A percentile compares a stretch with the other conserved stretches of the same genome.
phyloP scores from a whole-genome alignment of 2,888 invertebrate species.

The Camponotus fellah region DNA sequence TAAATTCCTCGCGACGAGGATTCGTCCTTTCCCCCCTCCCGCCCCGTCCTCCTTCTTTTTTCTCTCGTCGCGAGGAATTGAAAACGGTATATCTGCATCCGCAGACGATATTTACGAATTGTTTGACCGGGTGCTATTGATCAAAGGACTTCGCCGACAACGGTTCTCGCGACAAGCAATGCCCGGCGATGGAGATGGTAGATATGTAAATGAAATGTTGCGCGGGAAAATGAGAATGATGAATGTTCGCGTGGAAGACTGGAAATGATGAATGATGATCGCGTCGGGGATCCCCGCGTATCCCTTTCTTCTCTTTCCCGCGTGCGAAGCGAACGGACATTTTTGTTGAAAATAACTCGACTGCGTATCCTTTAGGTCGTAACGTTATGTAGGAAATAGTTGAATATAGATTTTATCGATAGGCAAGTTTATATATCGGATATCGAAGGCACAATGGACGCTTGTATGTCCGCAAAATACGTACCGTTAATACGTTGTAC shows the following conservation, averaged over 20 bases:
- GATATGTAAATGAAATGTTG: constrained; percentile 36
- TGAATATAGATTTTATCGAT: neutral
- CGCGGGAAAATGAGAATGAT: constrained; percentile 32
- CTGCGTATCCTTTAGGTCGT: neutral
- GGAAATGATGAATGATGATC: constrained; percentile 40
- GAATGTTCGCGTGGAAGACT: constrained; percentile 16
- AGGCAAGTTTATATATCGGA: neutral
- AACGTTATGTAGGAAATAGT: neutral
- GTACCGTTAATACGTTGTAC: neutral
- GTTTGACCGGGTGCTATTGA: constrained; percentile 11
- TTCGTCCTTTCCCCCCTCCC: neutral
- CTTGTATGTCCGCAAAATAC: neutral
- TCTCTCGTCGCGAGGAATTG: neutral
- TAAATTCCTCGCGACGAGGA: neutral
- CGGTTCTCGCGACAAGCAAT: constrained; percentile 5
- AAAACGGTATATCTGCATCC: neutral
- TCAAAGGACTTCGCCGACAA: constrained; percentile 4
- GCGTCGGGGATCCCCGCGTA: neutral
- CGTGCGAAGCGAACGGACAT: neutral
- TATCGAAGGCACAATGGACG: neutral
- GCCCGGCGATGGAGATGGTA: constrained; percentile 13
- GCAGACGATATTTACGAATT: neutral
- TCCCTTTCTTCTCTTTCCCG: no score
- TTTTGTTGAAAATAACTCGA: constrained; percentile 27
- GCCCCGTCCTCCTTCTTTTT: neutral